Conservation (phyloP, 1,140 invertebrate genomes). For the Rhizoglyphus robini region DNA sequence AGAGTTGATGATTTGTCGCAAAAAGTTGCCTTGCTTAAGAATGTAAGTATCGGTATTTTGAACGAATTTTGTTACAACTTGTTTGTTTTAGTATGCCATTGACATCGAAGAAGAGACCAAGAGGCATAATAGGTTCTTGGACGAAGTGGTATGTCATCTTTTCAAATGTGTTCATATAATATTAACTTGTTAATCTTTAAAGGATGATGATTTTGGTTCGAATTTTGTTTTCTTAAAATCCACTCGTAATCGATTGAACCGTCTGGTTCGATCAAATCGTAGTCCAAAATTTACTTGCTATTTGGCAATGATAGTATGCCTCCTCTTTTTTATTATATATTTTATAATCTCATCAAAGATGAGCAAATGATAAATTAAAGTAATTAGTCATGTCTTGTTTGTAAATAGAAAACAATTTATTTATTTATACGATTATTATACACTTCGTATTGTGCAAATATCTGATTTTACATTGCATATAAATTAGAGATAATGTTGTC, state of each 20-base stretch:
- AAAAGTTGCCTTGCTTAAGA: constrained; percentile 20
- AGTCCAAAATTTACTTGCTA: constrained; percentile 37
- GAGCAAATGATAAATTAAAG: constrained; percentile 10
- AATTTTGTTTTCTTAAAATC: constrained; percentile 34
- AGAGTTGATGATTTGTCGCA: constrained; percentile 14
- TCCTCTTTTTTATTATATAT: constrained; percentile 34
- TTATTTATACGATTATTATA: neutral
- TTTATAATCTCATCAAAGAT: constrained; percentile 28
- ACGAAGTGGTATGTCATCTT: constrained; percentile 25
- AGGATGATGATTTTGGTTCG: constrained; percentile 34
- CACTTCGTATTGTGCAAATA: too few relatives aligned
- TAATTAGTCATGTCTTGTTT: too few relatives aligned
- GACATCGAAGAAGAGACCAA: constrained; percentile 31
- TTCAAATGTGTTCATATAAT: neutral
- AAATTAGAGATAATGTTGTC: too few relatives aligned
- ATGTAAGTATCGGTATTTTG: constrained; percentile 19
- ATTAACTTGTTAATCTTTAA: constrained; percentile 11
- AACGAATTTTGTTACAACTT: constrained; percentile 15
- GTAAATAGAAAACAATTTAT: neutral
- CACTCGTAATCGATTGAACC: constrained; percentile 33
- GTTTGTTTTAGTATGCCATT: constrained; percentile 25
- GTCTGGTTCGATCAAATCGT: constrained; percentile 34
- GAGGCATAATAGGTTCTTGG: constrained; percentile 29
- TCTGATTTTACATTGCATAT: too few relatives aligned
- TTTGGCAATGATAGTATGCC: constrained; percentile 32